Percentiles rank a stretch among this genome's conserved stretches.
phyloP scores from a whole-genome alignment of 2,113 vertebrate genomes.

The Steatornis caripensis region DNA sequence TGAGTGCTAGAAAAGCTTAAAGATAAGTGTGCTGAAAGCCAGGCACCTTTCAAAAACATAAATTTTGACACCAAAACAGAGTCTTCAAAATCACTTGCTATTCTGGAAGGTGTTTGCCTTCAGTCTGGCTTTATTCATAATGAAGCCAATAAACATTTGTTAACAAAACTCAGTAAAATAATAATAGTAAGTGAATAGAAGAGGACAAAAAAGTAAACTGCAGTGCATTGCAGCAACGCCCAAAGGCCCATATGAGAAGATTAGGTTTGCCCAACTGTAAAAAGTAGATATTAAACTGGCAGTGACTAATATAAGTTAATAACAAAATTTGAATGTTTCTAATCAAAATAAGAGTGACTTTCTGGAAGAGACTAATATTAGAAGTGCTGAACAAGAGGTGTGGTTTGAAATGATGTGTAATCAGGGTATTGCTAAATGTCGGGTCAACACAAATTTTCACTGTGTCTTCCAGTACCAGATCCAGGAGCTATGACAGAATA shows the following conservation, averaged over 20 bases:
- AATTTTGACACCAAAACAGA: neutral
- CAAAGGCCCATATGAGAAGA: neutral
- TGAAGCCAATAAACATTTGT: neutral
- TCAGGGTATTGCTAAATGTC: too few species aligned
- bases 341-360: neutral
- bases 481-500: too few species aligned
- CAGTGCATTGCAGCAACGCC: rapidly evolving
- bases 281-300: neutral
- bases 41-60: neutral
- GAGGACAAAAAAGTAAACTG: neutral
- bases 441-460: too few species aligned
- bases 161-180: neutral
- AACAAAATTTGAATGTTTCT: neutral
- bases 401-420: too few species aligned
- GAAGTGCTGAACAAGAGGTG: too few species aligned
- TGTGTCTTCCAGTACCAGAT: too few species aligned
- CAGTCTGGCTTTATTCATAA: neutral
- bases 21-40: neutral
- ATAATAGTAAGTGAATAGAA: neutral
- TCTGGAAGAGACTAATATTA: neutral
- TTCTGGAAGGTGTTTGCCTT: neutral
- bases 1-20: neutral
- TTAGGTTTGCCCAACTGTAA: neutral
- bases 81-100: neutral
- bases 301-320: neutral